Base-by-base conservation (phyloP, 2,888 invertebrate species). In the Falcaria lacertinaria region DNA sequence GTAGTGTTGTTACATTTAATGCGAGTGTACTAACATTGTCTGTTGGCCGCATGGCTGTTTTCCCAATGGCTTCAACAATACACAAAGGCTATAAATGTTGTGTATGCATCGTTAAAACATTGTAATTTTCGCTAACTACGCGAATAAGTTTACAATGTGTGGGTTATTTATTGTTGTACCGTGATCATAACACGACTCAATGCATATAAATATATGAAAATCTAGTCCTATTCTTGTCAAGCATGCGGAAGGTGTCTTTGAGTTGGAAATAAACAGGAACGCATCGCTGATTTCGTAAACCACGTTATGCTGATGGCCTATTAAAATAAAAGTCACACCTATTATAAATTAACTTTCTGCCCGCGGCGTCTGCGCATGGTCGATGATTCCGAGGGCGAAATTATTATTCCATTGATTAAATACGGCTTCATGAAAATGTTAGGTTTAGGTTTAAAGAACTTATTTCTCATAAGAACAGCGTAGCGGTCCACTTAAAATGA, bases 41-140 rank as follows among this genome's bases (percentile, higher is more conserved):
- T 36, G 22, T 13, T 22, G 15, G 22, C 15, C 15, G 36, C 22
- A 36, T 22, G 36, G 22, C 36, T 36, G 15, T 36, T 45, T 46
- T 45, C 54, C 54, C 57, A 58, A 55, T 48, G 45, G 43, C 50
- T 54, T 41, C 44, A 45, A 40, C 44, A 51, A 50, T 51, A 52
- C 54, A 50, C 50, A 48, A 38, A 32, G 46, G 54, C 54, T 62
- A 62, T 73, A 74, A 74, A 71, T 60, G 53, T 47, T 47, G 52
- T 56, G 45, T 51, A 59, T 54, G 60, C 59, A 55, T 69, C 74
- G 66, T 77, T 69, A 73, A 71, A 69, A 78, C 74, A 70, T 61
- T 72, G 74, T 80, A 74, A 68, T 72, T 68, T 60, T 54, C 57
- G 45, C 50, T 55, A 56, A 60, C 60, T 52, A 52, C 55, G 52